Percentiles rank a stretch among this genome's conserved stretches.
phyloP scores from a whole-genome alignment of 2,888 invertebrate species.

The Balanococcus diminutus region DNA sequence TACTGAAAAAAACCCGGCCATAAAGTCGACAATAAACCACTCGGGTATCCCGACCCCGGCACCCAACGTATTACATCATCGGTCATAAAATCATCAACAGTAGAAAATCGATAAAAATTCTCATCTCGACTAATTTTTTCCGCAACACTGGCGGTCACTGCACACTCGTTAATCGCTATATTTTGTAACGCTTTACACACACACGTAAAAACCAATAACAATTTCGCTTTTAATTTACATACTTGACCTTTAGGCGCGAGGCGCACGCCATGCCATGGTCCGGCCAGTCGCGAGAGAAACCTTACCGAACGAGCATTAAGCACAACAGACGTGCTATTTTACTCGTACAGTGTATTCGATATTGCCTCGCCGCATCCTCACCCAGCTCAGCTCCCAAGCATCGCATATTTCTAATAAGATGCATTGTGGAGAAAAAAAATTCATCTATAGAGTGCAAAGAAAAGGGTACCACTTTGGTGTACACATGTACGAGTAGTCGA shows the following conservation, averaged over 20 bases:
- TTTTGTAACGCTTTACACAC: slow-evolving; percentile 18
- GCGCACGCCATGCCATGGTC: no score
- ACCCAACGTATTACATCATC: neutral
- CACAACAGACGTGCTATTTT: neutral
- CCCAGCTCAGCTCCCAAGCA: no score
- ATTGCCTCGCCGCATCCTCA: neutral
- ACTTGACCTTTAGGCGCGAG: slow-evolving; percentile 14
- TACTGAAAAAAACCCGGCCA: neutral
- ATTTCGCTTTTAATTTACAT: slow-evolving; percentile 31
- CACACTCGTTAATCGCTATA: neutral
- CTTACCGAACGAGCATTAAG: neutral
- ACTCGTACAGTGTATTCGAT: neutral
- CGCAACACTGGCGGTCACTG: slow-evolving; percentile 1
- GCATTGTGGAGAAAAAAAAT: neutral
- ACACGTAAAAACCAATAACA: neutral
- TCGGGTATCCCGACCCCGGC: no score
- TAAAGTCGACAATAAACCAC: neutral
- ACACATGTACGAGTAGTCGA: neutral
- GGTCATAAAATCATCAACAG: slow-evolving; percentile 23
- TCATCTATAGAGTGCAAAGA: neutral
- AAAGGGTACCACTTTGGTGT: neutral
- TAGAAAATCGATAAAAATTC: slow-evolving; percentile 15
- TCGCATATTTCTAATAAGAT: neutral
- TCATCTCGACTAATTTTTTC: slow-evolving; percentile 24
- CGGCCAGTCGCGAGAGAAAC: neutral